phyloP scores from a whole-genome alignment of 1,140 invertebrate species.

The Drosophila trapezifrons region DNA sequence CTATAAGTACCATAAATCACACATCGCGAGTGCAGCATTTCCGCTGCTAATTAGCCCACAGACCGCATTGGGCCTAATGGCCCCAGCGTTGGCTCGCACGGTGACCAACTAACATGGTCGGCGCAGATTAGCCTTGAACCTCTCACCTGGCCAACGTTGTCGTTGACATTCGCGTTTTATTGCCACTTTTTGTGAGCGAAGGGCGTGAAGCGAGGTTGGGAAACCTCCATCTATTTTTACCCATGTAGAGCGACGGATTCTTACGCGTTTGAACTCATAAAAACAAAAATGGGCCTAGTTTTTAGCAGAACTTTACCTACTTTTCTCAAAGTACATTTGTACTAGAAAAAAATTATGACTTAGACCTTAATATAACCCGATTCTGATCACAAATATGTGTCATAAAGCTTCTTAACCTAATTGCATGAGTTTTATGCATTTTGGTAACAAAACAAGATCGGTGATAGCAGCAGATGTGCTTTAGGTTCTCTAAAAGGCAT shows the following conservation, averaged over 20 bases:
- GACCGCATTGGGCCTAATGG: conserved; percentile 64
- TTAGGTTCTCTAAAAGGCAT: no score
- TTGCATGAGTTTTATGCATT: no score
- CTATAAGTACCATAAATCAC: conserved; percentile 64
- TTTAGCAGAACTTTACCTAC: no score
- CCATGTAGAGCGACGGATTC: not conserved
- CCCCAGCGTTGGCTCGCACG: conserved; percentile 3
- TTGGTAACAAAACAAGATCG: no score
- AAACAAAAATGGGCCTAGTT: not conserved
- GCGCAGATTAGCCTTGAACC: conserved; percentile 48
- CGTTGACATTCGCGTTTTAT: conserved; percentile 18
- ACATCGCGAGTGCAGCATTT: conserved; percentile 44
- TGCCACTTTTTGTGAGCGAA: not conserved
- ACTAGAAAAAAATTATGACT: no score
- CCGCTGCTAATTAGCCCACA: conserved; percentile 78
- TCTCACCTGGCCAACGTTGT: not conserved
- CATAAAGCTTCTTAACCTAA: not conserved
- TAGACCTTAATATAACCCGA: not conserved
- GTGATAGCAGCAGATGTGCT: no score
- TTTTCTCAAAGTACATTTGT: not conserved
- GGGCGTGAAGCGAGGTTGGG: conserved; percentile 20
- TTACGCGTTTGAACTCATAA: not conserved
- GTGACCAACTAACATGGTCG: conserved; percentile 53
- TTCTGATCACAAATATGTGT: not conserved
- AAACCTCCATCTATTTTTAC: not conserved